phyloP scores from a whole-genome alignment of 2,888 invertebrate species.

The Himalopsyche anomala region DNA sequence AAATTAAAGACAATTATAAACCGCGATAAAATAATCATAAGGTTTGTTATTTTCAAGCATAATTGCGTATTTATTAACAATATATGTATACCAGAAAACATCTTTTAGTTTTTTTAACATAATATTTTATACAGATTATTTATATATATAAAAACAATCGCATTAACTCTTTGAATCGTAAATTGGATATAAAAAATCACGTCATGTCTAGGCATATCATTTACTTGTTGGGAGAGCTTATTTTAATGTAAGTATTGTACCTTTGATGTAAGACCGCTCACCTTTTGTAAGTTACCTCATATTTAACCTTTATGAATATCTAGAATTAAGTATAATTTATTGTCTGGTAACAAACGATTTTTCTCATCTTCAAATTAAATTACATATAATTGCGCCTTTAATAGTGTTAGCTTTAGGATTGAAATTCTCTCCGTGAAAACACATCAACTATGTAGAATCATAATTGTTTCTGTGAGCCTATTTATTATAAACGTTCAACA shows the following conservation, averaged over 20 bases:
- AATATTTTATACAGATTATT: too few relatives aligned
- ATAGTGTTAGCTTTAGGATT: constrained; percentile 38
- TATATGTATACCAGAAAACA: too few relatives aligned
- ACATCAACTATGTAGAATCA: not conserved
- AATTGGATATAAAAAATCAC: too few relatives aligned
- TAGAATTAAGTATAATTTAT: constrained; percentile 54
- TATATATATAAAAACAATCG: too few relatives aligned
- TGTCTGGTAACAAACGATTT: constrained; percentile 47
- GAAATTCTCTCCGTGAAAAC: constrained; percentile 34
- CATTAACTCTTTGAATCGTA: too few relatives aligned
- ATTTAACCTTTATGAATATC: constrained; percentile 45
- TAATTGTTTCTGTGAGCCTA: constrained; percentile 22
- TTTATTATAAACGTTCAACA: constrained; percentile 29
- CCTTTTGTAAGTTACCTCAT: not conserved
- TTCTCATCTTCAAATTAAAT: constrained; percentile 41
- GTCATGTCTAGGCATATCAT: too few relatives aligned
- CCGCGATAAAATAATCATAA: too few relatives aligned
- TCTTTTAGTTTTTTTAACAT: too few relatives aligned
- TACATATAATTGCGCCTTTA: constrained; percentile 36
- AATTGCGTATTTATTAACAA: too few relatives aligned
- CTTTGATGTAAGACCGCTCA: not conserved
- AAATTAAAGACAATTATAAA: too few relatives aligned
- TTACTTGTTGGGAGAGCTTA: too few relatives aligned
- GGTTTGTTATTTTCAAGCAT: too few relatives aligned
- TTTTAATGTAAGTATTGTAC: not conserved